Conservation (phyloP, 2,888 invertebrate species). For the Anoplius nigerrimus region DNA sequence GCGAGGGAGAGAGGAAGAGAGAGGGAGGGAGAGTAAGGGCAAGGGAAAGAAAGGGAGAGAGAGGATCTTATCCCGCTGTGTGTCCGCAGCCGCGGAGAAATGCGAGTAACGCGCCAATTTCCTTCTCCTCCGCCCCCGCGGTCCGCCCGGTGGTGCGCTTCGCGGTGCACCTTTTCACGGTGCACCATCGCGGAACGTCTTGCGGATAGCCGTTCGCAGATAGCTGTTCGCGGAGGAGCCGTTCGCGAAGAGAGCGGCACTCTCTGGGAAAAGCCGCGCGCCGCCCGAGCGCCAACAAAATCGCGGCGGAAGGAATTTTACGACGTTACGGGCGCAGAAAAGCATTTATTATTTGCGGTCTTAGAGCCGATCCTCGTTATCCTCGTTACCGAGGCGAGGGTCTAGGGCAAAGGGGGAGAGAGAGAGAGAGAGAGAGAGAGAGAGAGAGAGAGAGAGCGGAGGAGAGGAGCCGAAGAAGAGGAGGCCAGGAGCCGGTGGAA, state of each 20-base stretch:
- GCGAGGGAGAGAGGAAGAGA: too few relatives aligned
- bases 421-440: background rate
- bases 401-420: slow-evolving; percentile 27
- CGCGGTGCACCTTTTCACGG: too few relatives aligned
- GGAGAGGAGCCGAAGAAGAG: slow-evolving; percentile 5
- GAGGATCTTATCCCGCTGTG: slow-evolving; percentile 4
- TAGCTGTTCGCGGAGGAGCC: too few relatives aligned
- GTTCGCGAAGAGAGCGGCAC: too few relatives aligned
- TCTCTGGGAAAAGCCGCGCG: slow-evolving; percentile 39
- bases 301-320: slow-evolving; percentile 47
- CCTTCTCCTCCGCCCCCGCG: slow-evolving; percentile 3
- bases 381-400: slow-evolving; percentile 52
- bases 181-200: too few relatives aligned
- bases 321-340: slow-evolving; percentile 48
- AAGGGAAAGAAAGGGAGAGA: too few relatives aligned
- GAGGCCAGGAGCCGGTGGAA: background rate
- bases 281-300: slow-evolving; percentile 26
- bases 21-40: too few relatives aligned
- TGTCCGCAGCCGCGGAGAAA: slow-evolving; percentile 18
- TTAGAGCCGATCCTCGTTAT: slow-evolving; percentile 59
- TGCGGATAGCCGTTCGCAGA: too few relatives aligned
- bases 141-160: background rate
- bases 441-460: too few relatives aligned
- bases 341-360: slow-evolving; percentile 61
- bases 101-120: slow-evolving; percentile 43